Evolutionary conservation across 2,797 vertebrate species (phyloP).

Genomic region (Taenioides sp.): DNA sequence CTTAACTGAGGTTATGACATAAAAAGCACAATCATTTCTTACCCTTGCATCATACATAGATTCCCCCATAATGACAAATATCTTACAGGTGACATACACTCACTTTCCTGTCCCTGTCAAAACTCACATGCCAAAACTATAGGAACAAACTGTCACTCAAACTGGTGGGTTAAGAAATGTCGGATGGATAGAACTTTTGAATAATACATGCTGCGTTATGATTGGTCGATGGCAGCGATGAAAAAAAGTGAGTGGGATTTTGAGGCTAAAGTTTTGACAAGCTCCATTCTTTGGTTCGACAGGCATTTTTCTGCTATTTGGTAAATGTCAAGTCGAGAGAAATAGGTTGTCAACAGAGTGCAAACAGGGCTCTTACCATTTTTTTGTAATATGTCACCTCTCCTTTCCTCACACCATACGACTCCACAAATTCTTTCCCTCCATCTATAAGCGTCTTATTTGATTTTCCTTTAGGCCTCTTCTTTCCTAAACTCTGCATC

Average conservation of each 20-base stretch:
- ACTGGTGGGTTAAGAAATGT: constrained; percentile 2
- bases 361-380: constrained; percentile 3
- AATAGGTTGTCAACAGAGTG: constrained; percentile 9
- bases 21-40: not conserved
- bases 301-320: constrained; percentile 1
- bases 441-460: not conserved
- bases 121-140: not conserved
- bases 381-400: not conserved
- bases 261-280: constrained; percentile 12
- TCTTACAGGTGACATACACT: constrained; percentile 3
- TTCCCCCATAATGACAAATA: not conserved
- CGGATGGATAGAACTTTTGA: not conserved
- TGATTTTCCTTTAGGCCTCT: not conserved
- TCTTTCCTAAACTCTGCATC: not conserved
- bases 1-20: not conserved
- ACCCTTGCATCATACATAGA: constrained; percentile 2
- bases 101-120: not conserved
- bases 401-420: not conserved
- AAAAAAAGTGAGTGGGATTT: constrained; percentile 3
- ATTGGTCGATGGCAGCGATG: not conserved
- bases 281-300: not conserved
- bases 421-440: not conserved
- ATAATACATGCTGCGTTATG: constrained; percentile 1
- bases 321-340: not conserved
- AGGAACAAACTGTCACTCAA: constrained; percentile 1